These are phyloP conservation scores for Drosophila mayaguana DNA, from an alignment of 2,888 invertebrate genomes.

Conservation along the genomic window DNA sequence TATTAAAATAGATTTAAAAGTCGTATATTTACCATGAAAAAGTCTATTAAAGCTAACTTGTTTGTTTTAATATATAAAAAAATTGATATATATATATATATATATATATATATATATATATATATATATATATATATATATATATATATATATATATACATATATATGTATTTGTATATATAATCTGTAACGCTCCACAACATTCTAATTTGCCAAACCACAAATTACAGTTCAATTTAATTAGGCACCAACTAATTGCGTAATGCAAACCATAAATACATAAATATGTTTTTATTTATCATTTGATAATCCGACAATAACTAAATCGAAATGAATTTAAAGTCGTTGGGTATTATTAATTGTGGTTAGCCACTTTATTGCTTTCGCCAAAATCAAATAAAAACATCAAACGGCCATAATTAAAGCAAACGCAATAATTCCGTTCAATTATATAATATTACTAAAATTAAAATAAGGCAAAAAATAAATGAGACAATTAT, in stretches of 20 bases:
- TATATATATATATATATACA: too few species aligned
- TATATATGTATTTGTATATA: not conserved
- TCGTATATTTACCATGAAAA: not conserved
- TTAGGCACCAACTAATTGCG: conserved; percentile 40
- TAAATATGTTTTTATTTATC: conserved; percentile 44
- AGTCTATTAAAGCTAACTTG: not conserved
- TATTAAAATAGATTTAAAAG: not conserved
- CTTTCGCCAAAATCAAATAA: conserved; percentile 9
- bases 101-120: not conserved
- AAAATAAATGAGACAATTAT: conserved; percentile 1
- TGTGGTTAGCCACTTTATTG: conserved; percentile 7
- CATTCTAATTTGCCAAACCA: conserved; percentile 36
- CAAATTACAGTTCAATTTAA: conserved; percentile 51
- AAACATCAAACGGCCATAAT: conserved; percentile 65
- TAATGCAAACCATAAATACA: conserved; percentile 50
- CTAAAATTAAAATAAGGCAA: conserved; percentile 12
- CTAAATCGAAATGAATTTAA: conserved; percentile 51
- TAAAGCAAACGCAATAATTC: conserved; percentile 51
- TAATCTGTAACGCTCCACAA: conserved; percentile 21
- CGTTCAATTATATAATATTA: conserved; percentile 52
- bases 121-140: not conserved
- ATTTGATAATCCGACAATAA: conserved; percentile 23
- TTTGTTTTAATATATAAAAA: too few species aligned
- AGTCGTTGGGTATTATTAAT: conserved; percentile 35
- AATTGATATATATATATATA: not conserved